Evolutionary conservation across 2,797 vertebrate species (phyloP).

Genomic region (Tangara arthus): DNA sequence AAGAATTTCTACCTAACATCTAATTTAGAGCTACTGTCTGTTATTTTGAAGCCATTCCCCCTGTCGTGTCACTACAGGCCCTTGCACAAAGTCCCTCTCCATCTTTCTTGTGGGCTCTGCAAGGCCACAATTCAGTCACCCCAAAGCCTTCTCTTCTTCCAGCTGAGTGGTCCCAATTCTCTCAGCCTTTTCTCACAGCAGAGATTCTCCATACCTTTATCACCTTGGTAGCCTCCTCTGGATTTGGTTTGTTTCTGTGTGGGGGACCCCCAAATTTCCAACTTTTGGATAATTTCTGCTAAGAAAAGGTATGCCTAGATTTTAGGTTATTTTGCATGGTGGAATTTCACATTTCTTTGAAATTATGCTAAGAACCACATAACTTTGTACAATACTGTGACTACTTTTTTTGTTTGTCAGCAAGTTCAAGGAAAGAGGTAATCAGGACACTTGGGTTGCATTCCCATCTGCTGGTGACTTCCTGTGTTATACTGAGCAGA

Average conservation of each 20-base stretch:
- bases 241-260: not conserved
- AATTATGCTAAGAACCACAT: not conserved
- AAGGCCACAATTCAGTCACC: not conserved
- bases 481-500: not conserved
- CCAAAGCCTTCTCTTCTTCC: not conserved
- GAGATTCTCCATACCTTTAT: not conserved
- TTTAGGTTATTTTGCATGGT: not conserved
- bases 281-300: not conserved
- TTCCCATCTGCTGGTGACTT: not conserved
- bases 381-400: not conserved
- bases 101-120: not conserved
- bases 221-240: not conserved
- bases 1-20: not conserved
- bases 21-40: not conserved
- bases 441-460: not conserved
- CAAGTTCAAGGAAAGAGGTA: not conserved
- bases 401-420: not conserved
- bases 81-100: not conserved
- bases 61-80: not conserved
- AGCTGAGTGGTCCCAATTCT: not conserved
- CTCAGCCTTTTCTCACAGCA: not conserved
- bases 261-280: not conserved
- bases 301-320: not conserved
- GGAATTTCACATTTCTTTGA: not conserved
- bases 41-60: not conserved